These are phyloP conservation scores for Geopemphigus sp. DNA, from an alignment of 1,140 invertebrate genomes.

Conservation along the genomic window DNA sequence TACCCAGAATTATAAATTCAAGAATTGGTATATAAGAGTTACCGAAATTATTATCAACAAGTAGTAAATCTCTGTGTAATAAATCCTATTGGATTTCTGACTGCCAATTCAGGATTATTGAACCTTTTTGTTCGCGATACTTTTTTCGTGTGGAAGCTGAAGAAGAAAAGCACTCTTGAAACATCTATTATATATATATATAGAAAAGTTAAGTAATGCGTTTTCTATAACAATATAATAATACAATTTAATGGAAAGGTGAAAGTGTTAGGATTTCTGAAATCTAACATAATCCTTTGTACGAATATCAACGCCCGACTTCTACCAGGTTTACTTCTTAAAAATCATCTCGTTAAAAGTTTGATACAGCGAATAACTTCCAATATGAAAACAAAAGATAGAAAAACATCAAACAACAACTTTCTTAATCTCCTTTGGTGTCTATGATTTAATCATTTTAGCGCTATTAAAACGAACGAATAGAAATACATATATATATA, in stretches of 20 bases:
- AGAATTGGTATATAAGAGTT: background rate
- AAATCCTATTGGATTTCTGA: conserved; percentile 14
- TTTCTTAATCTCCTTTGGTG: background rate
- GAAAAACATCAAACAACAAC: background rate
- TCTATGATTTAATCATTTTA: background rate
- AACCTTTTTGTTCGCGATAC: background rate
- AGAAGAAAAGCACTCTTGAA: background rate
- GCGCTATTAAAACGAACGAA: too few species aligned
- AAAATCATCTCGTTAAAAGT: conserved; percentile 14
- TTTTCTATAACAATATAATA: conserved; percentile 24
- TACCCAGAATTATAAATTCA: background rate
- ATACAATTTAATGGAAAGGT: conserved; percentile 15
- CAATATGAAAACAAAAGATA: conserved; percentile 23
- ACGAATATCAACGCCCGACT: background rate
- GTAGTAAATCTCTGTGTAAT: conserved; percentile 21
- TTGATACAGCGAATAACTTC: background rate
- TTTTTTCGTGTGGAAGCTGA: background rate
- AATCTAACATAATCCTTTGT: conserved; percentile 20
- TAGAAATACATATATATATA: too few species aligned
- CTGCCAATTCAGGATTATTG: background rate
- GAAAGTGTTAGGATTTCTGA: conserved; percentile 14
- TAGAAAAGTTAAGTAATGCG: conserved; percentile 10
- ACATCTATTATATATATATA: background rate
- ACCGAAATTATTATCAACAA: conserved; percentile 4
- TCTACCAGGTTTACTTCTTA: conserved; percentile 1